Evolutionary conservation across 2,113 vertebrate genomes (phyloP), one percentile per base, ranked within the genome.

Genomic region (Gallinago undulata): DNA sequence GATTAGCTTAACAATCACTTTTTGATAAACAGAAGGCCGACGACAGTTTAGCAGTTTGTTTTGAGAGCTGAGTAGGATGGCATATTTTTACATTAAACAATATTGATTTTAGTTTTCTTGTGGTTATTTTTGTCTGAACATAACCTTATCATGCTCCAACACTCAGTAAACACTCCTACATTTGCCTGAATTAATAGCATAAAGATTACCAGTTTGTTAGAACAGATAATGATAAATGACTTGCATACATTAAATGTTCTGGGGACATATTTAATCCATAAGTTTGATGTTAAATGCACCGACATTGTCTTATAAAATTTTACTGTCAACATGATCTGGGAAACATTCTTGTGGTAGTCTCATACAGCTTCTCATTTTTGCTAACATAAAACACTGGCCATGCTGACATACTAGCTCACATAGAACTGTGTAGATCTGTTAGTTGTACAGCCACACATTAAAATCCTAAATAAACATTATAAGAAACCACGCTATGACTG

Each of bases 81-180:
- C 60, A 60, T 94, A 87, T 92, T 96, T 96, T 86, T 94, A 75
- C 64, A 91, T 89, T 90, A 92, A 97, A 94, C 92, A 91, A 89
- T 97, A 96, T 96, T 97, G 12, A 84, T 95, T 97, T 97, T 95
- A 79, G 72, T 90, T 82, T 87, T 77, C 45, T 90, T 98, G 91
- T 98, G 98, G 97, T 98, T 98, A 98, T 97, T 95, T 96, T 95
- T 96, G 86, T 94, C 95, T 97, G 95, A 96, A 87, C 88, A 83
- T 87, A 93, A 51, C 85, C 33, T 85, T 87, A 8, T 48, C 90
- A 74, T 66, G 78, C 73, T 75, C 31, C 19, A 53, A 18, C 60
- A 41, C 43, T 60, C 69, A 37, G 47, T 92, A 90, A 94, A 89
- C 56, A 82, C 80, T 78, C 24, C 25, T 78, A n/a, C 47, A 63